Base-by-base conservation (phyloP, 2,888 invertebrate genomes). In the Chloromyia formosa region DNA sequence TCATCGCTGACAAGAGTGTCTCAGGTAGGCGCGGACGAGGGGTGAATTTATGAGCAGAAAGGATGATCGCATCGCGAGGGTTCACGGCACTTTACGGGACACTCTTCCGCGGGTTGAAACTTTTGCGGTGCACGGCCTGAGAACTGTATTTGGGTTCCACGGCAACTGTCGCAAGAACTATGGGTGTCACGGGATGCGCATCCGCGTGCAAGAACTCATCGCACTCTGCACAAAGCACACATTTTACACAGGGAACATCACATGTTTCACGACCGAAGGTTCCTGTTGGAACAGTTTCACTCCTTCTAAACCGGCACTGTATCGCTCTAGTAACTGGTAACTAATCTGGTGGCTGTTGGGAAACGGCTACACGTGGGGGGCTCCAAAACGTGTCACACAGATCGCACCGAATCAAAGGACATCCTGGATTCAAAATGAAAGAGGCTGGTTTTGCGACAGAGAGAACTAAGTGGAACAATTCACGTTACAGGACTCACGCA, bases 121-220 rank as follows among this genome's bases (percentile, higher is more conserved):
- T 35, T 35, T 35, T 7, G 7, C 27, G 3, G 7, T 35, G 27
- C 42, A 42, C 62, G 9, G 18, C 42, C 62, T 35, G 2, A 35
- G 23, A 62, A 22, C 27, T 20, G 42, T 45, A 53, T 56, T 40
- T 42, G 14, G 58, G 49, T 35, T 71, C 56, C 71, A 71, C 62
- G 60, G 61, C 20, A 69, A 27, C 35, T 74, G 42, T 58, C 58
- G 58, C 23, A 23, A 69, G 35, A 71, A 7, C 58, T 54, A 61
- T 62, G 27, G 27, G 16, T 69, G 69, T 75, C 74, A 74, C 56
- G 62, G 72, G 69, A 73, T 73, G 68, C 73, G 75, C 73, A 73
- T 61, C 75, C 73, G 75, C 73, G 73, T 58, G 61, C 23, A 60
- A 73, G 35, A 58, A 68, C 54, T 22, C 62, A 40, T 74, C 69